Percentiles rank a stretch among this genome's conserved stretches.
These are phyloP conservation scores for Osmerus mordax DNA, from an alignment of 2,113 vertebrate genomes.

Conservation along the genomic window DNA sequence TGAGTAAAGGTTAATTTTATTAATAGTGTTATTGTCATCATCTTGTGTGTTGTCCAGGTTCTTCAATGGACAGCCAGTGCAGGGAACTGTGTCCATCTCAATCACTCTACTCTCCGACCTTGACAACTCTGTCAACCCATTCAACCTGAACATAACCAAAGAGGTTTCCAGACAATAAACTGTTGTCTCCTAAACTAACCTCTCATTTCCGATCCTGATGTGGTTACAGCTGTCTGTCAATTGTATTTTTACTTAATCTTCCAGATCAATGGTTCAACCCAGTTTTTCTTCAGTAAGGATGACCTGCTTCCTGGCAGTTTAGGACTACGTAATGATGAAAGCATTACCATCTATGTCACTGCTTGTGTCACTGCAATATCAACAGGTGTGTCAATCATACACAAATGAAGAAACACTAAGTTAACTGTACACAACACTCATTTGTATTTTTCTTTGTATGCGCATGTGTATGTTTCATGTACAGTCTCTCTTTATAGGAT, in stretches of 20 bases:
- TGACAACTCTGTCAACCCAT: not conserved
- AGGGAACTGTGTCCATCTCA: not conserved
- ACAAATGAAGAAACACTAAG: not conserved
- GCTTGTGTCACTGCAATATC: conserved; percentile 73
- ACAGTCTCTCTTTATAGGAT: not conserved
- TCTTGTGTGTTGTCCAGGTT: not conserved
- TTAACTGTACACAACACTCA: not conserved
- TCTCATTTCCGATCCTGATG: too few species aligned
- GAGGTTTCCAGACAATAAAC: not conserved
- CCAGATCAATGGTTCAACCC: conserved; percentile 81
- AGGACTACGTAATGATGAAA: not conserved
- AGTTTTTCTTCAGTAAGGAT: conserved; percentile 71
- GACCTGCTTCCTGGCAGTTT: conserved; percentile 38
- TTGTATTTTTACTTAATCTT: not conserved
- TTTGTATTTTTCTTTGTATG: not conserved
- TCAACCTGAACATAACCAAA: not conserved
- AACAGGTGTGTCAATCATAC: conserved; percentile 67
- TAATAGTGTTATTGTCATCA: not conserved
- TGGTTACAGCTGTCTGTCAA: too few species aligned
- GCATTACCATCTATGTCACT: conserved; percentile 41
- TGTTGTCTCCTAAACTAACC: too few species aligned
- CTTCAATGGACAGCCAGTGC: not conserved
- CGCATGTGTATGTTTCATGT: not conserved
- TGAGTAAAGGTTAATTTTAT: not conserved
- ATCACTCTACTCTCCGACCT: not conserved